Evolutionary conservation across 2,797 vertebrate genomes (phyloP), one percentile per base, ranked within the genome.

Genomic region (Bradypodion ventrale): DNA sequence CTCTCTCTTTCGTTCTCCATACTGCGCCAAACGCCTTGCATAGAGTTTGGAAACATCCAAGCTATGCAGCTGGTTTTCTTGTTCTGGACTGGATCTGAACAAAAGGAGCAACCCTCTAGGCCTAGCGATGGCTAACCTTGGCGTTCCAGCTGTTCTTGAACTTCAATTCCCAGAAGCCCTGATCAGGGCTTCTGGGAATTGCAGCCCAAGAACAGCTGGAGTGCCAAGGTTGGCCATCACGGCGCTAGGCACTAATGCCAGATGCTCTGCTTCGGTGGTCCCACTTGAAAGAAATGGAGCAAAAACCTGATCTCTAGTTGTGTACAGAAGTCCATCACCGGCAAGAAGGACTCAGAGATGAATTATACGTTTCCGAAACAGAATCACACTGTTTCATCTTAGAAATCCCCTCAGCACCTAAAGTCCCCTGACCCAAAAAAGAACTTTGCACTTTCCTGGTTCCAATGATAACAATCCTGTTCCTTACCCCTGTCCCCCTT

Each of bases 381-480:
- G 73, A 87, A 87, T 82, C 87, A 91, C 85, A 86, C 75, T 49
- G 44, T 65, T 95, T 88, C 87, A 90, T 92, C 91, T 91, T 6
- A 68, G 83, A 66, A 87, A 91, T 85, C 92, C 94, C 90, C 92
- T 13, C 29, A 70, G 85, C 7, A 42, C 63, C 84, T 80, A 56
- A 52, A 44, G 19, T 75, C 83, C 74, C 87, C 85, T 80, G 87
- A 94, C 85, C 91, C 82, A 60, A 52, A 44, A 23, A 63, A 80
- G 86, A 95, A 88, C 89, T 88, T 82, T 90, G 83, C 42, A 92
- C 90, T 85, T 90, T 82, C 81, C 84, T 66, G 85, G 84, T 44
- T 75, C 6, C 1, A 7, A 63, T 56, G 86, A 90, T 86, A 70
- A 89, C 56, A 82, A 80, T 32, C 8, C 16, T 63, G 27, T 80